These are phyloP conservation scores for Coendou prehensilis DNA, from an alignment of 2,797 vertebrate species.

Conservation along the genomic window DNA sequence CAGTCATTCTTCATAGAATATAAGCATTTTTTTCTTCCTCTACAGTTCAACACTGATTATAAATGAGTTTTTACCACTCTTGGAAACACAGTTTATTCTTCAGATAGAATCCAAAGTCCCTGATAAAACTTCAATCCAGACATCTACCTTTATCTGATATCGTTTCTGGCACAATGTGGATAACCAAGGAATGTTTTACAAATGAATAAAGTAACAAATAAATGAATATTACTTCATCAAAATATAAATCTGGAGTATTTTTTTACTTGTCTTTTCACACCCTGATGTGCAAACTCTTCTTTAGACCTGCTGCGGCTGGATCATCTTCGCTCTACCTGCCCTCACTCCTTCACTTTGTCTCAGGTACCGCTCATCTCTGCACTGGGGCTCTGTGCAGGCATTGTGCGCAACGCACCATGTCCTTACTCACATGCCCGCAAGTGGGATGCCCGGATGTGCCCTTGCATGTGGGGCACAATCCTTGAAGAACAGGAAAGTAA, in stretches of 20 bases:
- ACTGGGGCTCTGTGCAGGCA: fast-evolving
- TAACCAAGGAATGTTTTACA: not conserved
- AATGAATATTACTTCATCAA: not conserved
- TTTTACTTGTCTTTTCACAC: conserved; percentile 17
- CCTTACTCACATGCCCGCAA: fast-evolving
- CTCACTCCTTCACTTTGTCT: not conserved
- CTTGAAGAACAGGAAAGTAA: not conserved
- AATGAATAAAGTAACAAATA: not conserved
- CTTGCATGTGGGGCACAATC: not conserved
- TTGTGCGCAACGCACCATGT: fast-evolving
- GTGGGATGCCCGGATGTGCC: not conserved
- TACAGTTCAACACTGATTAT: not conserved
- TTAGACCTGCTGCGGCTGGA: not conserved
- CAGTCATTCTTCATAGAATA: not conserved
- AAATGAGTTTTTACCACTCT: not conserved
- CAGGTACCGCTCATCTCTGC: fast-evolving
- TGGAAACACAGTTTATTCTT: not conserved
- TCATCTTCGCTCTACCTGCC: not conserved
- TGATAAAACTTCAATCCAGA: not conserved
- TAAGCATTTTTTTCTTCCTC: not conserved
- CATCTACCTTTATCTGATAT: not conserved
- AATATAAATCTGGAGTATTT: not conserved
- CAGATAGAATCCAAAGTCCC: not conserved
- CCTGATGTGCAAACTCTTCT: not conserved
- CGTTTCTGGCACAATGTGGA: not conserved